A percentile compares a stretch with the other conserved stretches of the same genome.
These are phyloP conservation scores for Zaprionus capensis DNA, from an alignment of 1,140 invertebrate species.

Conservation along the genomic window DNA sequence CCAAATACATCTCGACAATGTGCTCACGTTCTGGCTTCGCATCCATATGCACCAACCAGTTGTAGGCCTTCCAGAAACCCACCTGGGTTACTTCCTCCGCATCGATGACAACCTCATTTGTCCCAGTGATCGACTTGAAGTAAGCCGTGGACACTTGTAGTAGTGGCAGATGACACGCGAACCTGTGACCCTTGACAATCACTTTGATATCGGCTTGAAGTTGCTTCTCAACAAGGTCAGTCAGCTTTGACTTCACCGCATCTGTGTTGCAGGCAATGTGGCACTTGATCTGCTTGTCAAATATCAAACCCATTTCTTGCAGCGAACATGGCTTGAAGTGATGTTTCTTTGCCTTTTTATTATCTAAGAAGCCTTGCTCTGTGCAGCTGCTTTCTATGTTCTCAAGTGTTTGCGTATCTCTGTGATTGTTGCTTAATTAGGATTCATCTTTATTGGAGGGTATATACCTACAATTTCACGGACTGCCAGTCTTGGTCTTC, in stretches of 20 bases:
- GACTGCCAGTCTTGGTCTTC: neutral
- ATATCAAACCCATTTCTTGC: constrained; percentile 27
- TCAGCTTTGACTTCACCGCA: neutral
- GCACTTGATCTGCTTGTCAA: neutral
- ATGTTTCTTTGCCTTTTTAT: too few species aligned
- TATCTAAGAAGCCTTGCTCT: fast-evolving
- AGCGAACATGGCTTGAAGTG: neutral
- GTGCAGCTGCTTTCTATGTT: neutral
- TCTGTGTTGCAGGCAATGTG: neutral
- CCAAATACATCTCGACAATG: constrained; percentile 88
- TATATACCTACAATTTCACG: neutral
- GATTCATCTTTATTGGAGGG: too few species aligned
- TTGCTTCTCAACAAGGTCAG: neutral
- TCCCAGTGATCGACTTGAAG: constrained; percentile 32
- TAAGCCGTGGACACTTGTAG: constrained; percentile 52
- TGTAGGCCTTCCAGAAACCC: constrained; percentile 89
- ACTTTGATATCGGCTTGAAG: constrained; percentile 31
- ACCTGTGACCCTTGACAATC: constrained; percentile 15
- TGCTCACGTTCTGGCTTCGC: constrained; percentile 87
- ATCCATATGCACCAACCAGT: constrained; percentile 90
- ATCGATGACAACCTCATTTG: constrained; percentile 16
- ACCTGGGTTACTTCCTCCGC: constrained; percentile 84
- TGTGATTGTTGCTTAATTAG: neutral
- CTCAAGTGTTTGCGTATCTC: neutral
- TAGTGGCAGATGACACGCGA: constrained; percentile 60